Evolutionary conservation across 2,888 invertebrate genomes (phyloP), one percentile per base, ranked within the genome.

Genomic region (Venusia cambrica): DNA sequence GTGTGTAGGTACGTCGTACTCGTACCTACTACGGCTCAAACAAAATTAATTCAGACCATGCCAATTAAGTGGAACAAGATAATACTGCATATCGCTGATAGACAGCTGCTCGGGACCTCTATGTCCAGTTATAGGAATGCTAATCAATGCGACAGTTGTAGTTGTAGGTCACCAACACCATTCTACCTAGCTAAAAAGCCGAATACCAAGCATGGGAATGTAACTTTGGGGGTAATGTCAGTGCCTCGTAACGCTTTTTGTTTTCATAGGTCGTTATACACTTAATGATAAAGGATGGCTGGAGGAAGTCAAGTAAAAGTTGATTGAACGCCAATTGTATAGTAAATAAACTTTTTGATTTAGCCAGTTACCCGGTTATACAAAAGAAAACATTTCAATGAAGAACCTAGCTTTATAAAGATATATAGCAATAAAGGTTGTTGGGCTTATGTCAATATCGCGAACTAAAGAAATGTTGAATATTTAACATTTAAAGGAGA

Each of bases 51-150:
- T 51, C 42, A 44, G 45, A 46, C 35, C 40, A 18, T 45, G 51
- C 43, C 54, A 57, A 59, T 61, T 58, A 54, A 45, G 41, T 44
- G 41, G 41, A 52, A 49, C 43, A 35, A 46, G 32, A 37, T 17
- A 39, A 38, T 28, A 43, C 22, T 29, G 30, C 22, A 32, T 31
- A 8, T 18, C 24, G 9, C 35, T 27, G 30, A 41, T 30, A 20
- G 17, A 38, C 38, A 43, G 37, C 29, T 41, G 34, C 26, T 38
- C 24, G 15, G 26, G 17, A 15, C 21, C 16, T 40, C 24, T 25
- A 25, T 15, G 33, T 27, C 26, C 14, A 39, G 26, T 26, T 31
- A 12, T 13, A 18, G 14, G 7, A 22, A 30, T 16, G 12, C 2
- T 14, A 29, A 30, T 11, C 16, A 19, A 22, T 1, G 16, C 14